Percentiles rank a stretch among this genome's conserved stretches.
Conservation (phyloP, 2,797 vertebrate species). For the Lacerta bilineata region DNA sequence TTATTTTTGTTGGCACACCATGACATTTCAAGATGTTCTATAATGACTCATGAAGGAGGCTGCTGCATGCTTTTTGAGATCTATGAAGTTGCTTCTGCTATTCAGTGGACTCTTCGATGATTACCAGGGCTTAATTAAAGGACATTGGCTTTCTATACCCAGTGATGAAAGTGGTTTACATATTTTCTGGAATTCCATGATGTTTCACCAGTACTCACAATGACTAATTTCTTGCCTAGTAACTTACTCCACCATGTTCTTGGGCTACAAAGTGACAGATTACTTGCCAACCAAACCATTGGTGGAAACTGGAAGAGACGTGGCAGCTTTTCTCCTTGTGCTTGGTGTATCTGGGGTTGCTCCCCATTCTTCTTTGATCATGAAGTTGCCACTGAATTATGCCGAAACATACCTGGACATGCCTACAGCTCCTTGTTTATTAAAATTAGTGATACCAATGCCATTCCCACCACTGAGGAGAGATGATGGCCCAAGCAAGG, state of each 20-base stretch:
- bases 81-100: conserved; percentile 38
- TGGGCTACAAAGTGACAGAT: not conserved
- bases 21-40: conserved; percentile 48
- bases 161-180: conserved; percentile 2
- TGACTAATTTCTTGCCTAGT: not conserved
- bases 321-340: not conserved
- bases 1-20: conserved; percentile 49
- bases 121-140: conserved; percentile 28
- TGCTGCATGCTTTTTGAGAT: conserved; percentile 13
- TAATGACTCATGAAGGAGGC: conserved; percentile 41
- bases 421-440: not conserved
- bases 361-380: not conserved
- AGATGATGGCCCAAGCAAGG: not conserved
- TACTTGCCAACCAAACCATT: not conserved
- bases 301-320: not conserved
- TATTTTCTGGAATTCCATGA: conserved; percentile 18
- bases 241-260: not conserved
- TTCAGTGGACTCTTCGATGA: conserved; percentile 12
- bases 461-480: not conserved
- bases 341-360: not conserved
- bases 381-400: not conserved
- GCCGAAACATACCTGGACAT: not conserved
- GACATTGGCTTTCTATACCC: not conserved
- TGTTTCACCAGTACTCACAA: not conserved
- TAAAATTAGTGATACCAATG: not conserved